A percentile compares a stretch with the other conserved stretches of the same genome.
These are phyloP conservation scores for Molossus alvarezi DNA, from an alignment of 2,797 vertebrate genomes.

Conservation along the genomic window DNA sequence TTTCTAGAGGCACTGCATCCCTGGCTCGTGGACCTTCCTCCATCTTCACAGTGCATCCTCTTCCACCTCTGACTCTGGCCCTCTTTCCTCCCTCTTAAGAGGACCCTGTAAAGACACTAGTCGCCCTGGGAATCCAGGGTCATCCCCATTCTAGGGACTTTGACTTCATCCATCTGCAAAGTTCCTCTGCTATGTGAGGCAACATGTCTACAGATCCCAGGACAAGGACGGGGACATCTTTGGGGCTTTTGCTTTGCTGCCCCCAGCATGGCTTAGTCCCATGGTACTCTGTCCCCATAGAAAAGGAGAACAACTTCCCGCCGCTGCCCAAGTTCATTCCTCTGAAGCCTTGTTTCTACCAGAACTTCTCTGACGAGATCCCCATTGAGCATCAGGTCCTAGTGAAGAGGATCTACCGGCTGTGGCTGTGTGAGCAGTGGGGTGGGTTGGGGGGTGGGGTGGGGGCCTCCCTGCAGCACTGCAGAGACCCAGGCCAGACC, in stretches of 20 bases:
- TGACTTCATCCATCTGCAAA: neutral
- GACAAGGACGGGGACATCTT: no score
- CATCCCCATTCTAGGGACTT: no score
- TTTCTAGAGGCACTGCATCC: neutral
- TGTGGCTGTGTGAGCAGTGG: constrained; percentile 95
- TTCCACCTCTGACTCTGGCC: neutral
- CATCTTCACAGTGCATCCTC: rapidly evolving
- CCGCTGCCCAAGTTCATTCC: constrained; percentile 94
- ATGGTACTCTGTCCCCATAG: constrained; percentile 87
- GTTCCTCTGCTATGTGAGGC: neutral
- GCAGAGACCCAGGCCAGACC: neutral
- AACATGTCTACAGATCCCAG: neutral
- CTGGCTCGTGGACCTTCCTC: neutral
- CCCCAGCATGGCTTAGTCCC: neutral
- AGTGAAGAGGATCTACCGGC: constrained; percentile 94
- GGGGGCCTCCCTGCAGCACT: neutral
- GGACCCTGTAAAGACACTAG: neutral
- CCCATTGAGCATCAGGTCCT: constrained; percentile 93
- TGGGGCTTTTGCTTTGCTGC: neutral
- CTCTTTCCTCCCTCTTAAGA: neutral
- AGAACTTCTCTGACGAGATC: constrained; percentile 97
- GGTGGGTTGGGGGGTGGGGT: neutral
- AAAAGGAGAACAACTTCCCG: constrained; percentile 96
- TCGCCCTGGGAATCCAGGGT: rapidly evolving
- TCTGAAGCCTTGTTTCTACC: constrained; percentile 98